Evolutionary conservation across 2,888 invertebrate genomes (phyloP).

Genomic region (Agonopterix alstromeriana): DNA sequence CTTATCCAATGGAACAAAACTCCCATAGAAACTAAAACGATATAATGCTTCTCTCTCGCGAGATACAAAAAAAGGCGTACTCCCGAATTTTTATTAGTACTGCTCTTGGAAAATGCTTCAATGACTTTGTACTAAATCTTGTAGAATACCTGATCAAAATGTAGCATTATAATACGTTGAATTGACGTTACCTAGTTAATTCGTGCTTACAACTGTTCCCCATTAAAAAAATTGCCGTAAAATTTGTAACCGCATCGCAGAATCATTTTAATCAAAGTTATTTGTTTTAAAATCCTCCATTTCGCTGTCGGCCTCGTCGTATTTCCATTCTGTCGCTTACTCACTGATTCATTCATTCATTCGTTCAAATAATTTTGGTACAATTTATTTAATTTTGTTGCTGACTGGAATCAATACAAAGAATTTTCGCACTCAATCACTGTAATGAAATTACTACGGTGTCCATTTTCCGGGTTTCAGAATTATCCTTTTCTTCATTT

Average conservation of each 20-base stretch:
- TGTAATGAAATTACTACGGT: constrained; percentile 11
- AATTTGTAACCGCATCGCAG: not conserved
- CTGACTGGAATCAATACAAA: constrained; percentile 16
- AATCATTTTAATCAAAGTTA: constrained; percentile 15
- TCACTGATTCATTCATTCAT: constrained; percentile 13
- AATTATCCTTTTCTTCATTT: constrained; percentile 3
- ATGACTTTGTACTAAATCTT: too few relatives aligned
- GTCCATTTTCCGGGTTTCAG: constrained; percentile 12
- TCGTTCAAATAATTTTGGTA: constrained; percentile 21
- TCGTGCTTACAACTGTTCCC: too few relatives aligned
- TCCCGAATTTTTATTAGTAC: too few relatives aligned
- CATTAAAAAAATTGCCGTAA: not conserved
- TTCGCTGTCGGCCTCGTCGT: constrained; percentile 2
- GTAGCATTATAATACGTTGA: too few relatives aligned
- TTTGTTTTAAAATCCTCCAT: constrained; percentile 4
- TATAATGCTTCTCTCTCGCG: too few relatives aligned
- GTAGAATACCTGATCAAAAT: too few relatives aligned
- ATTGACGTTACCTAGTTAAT: too few relatives aligned
- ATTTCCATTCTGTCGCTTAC: constrained; percentile 10
- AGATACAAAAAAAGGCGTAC: too few relatives aligned
- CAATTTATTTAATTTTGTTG: constrained; percentile 23
- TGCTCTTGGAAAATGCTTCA: too few relatives aligned
- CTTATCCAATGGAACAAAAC: too few relatives aligned
- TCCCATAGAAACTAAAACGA: too few relatives aligned
- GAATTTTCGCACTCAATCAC: constrained; percentile 15